Conservation (phyloP, 2,113 vertebrate genomes). For the Falco punctatus region DNA sequence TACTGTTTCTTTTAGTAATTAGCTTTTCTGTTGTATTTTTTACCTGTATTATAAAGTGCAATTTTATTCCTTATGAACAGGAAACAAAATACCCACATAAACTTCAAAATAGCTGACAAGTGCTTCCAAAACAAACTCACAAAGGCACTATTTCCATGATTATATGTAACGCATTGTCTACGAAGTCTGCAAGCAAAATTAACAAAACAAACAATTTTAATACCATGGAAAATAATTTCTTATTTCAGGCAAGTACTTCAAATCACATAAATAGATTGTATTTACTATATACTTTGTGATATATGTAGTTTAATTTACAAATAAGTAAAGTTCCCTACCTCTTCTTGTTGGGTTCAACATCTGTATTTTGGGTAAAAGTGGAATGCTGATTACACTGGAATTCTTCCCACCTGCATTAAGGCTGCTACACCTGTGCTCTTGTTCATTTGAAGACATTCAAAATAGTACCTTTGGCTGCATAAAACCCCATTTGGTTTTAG, state of each 20-base stretch:
- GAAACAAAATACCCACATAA: background rate
- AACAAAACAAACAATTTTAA: background rate
- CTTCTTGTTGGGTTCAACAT: background rate
- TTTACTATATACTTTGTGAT: background rate
- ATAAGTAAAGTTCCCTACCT: background rate
- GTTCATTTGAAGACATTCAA: background rate
- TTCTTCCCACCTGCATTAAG: background rate
- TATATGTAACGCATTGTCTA: background rate
- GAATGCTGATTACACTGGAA: background rate
- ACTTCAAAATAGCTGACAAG: background rate
- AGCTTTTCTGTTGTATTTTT: background rate
- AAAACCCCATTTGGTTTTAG: background rate
- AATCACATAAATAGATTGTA: background rate
- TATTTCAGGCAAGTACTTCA: background rate
- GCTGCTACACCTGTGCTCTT: background rate
- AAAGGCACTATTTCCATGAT: background rate
- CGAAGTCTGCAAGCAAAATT: background rate
- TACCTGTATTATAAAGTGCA: background rate
- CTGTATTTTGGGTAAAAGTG: background rate
- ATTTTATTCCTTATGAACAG: background rate
- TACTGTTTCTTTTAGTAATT: background rate
- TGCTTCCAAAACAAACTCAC: background rate
- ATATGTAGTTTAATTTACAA: background rate
- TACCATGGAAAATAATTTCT: background rate
- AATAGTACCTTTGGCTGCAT: background rate